Percentiles rank a stretch among this genome's conserved stretches.
Evolutionary conservation across 2,113 vertebrate species (phyloP).

Genomic region (Eretmodus cyanostictus): DNA sequence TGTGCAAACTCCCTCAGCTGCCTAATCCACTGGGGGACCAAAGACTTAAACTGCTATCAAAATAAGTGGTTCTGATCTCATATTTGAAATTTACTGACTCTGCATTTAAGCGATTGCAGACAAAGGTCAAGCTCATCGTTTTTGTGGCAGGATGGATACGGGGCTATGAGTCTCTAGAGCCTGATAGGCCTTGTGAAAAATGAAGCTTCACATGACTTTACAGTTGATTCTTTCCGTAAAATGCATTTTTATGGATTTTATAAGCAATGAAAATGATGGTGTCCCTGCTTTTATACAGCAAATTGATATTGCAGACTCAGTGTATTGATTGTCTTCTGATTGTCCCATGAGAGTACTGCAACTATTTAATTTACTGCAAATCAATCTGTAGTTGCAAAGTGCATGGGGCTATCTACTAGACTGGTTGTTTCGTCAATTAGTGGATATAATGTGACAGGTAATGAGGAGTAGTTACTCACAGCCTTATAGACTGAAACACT

Average conservation of each 20-base stretch:
- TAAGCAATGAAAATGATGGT: not conserved
- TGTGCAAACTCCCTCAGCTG: not conserved
- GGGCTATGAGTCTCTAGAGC: not conserved
- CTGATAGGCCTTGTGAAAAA: not conserved
- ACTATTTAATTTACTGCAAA: conserved; percentile 11
- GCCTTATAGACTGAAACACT: not conserved
- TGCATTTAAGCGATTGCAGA: conserved; percentile 24
- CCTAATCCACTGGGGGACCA: not conserved
- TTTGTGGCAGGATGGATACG: not conserved
- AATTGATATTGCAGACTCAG: not conserved
- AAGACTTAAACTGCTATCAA: conserved; percentile 17
- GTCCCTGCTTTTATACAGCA: not conserved
- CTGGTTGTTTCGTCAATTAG: not conserved
- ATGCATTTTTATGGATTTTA: not conserved
- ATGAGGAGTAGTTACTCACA: not conserved
- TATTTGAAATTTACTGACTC: conserved; percentile 20
- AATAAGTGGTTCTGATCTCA: conserved; percentile 6
- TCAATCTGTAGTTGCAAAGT: not conserved
- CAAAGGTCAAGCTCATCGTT: not conserved
- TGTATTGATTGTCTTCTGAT: conserved; percentile 7
- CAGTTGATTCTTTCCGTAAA: not conserved
- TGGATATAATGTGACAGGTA: conserved; percentile 5
- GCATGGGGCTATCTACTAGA: not conserved
- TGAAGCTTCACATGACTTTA: not conserved
- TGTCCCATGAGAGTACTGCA: not conserved